Conservation (phyloP, 2,797 vertebrate genomes). For the Nannoperca obscura region DNA sequence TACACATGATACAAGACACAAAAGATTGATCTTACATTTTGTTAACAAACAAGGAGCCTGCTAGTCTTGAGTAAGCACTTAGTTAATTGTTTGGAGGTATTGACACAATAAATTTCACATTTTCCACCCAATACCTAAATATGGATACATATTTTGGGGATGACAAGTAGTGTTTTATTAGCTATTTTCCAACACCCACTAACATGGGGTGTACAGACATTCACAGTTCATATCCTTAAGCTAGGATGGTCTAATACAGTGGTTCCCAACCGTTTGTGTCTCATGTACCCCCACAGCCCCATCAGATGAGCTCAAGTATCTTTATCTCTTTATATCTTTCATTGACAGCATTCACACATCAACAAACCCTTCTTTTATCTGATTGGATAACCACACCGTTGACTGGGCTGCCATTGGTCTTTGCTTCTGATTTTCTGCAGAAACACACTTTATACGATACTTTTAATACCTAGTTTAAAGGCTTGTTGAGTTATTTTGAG, state of each 20-base stretch:
- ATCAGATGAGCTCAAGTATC: neutral
- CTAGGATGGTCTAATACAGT: neutral
- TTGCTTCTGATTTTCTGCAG: neutral
- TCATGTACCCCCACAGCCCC: neutral
- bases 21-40: conserved; percentile 42
- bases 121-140: neutral
- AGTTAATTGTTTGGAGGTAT: neutral
- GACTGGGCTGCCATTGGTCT: neutral
- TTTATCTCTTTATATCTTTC: neutral
- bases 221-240: neutral
- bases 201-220: neutral
- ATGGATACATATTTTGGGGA: neutral
- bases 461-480: neutral
- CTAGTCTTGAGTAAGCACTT: neutral
- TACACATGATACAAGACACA: conserved; percentile 32
- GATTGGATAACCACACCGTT: neutral
- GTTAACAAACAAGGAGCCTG: conserved; percentile 11
- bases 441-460: neutral
- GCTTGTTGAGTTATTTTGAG: neutral
- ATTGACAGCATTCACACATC: neutral
- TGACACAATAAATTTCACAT: neutral
- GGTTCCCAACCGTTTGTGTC: neutral
- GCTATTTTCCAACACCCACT: neutral
- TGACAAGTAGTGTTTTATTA: conserved; percentile 1
- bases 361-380: neutral